These are phyloP conservation scores for Vombatus ursinus DNA, from an alignment of 2,113 vertebrate species.

Conservation along the genomic window DNA sequence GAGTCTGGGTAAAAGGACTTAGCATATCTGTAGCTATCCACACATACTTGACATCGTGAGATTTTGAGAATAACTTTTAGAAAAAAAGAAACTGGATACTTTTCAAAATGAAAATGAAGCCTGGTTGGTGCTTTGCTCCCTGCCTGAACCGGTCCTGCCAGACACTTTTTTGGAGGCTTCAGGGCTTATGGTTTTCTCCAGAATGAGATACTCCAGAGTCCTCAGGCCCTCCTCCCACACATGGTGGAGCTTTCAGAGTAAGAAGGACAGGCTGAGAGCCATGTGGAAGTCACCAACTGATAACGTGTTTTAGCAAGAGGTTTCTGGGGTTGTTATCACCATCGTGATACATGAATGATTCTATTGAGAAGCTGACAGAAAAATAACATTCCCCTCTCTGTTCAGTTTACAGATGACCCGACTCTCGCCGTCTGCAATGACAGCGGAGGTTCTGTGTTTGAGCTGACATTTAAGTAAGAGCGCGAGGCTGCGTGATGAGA, in stretches of 20 bases:
- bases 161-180: slow-evolving; percentile 30
- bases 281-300: neutral
- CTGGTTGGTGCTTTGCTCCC: slow-evolving; percentile 47
- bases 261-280: slow-evolving; percentile 17
- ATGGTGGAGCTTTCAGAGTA: slow-evolving; percentile 6
- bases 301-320: neutral
- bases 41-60: neutral
- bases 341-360: slow-evolving; percentile 39
- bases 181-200: neutral
- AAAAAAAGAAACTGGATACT: slow-evolving; percentile 30
- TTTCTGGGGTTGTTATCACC: neutral
- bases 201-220: neutral
- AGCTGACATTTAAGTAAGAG: slow-evolving; percentile 96
- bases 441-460: slow-evolving; percentile 98
- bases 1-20: neutral
- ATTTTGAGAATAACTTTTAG: neutral
- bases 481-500: slow-evolving; percentile 46
- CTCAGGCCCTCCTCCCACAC: neutral
- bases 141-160: neutral
- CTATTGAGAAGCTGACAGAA: slow-evolving; percentile 37
- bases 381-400: slow-evolving; percentile 70
- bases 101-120: neutral
- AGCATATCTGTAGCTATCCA: neutral
- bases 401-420: slow-evolving; percentile 97
- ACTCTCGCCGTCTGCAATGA: slow-evolving; percentile 98